Conservation (phyloP, 2,888 invertebrate genomes). For the Leptinotarsa rubiginosa region DNA sequence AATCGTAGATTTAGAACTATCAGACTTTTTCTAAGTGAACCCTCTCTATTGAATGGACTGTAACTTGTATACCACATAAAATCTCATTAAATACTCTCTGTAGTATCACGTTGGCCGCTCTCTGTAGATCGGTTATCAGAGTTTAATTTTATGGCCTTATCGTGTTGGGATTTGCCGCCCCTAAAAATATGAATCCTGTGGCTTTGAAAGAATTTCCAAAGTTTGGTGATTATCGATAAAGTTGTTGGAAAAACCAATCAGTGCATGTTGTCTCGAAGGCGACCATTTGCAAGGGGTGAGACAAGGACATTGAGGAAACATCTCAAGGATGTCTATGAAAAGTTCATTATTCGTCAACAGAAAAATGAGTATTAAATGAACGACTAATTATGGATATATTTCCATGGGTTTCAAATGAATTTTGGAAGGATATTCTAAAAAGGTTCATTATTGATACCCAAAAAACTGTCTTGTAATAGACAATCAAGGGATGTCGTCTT, state of each 20-base stretch:
- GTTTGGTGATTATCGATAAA: neutral
- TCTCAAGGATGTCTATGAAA: too few relatives aligned
- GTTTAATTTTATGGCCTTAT: neutral
- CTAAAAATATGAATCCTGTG: neutral
- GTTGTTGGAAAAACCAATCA: neutral
- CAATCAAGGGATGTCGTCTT: too few relatives aligned
- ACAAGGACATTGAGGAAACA: neutral
- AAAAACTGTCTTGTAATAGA: too few relatives aligned
- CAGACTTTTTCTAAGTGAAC: too few relatives aligned
- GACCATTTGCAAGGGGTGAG: neutral
- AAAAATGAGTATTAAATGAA: too few relatives aligned
- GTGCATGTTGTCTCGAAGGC: neutral
- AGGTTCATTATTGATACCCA: too few relatives aligned
- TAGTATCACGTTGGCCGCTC: neutral
- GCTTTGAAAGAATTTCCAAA: neutral
- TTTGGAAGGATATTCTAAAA: too few relatives aligned
- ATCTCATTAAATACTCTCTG: neutral
- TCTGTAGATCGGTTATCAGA: neutral
- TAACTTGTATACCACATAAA: neutral
- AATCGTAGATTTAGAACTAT: too few relatives aligned
- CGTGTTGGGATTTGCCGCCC: constrained; percentile 13
- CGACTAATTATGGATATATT: too few relatives aligned
- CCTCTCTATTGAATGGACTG: too few relatives aligned
- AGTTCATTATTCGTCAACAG: too few relatives aligned
- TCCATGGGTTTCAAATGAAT: too few relatives aligned